Percentiles rank a stretch among this genome's conserved stretches.
phyloP scores from a whole-genome alignment of 2,113 vertebrate species.

The Serinus canaria region DNA sequence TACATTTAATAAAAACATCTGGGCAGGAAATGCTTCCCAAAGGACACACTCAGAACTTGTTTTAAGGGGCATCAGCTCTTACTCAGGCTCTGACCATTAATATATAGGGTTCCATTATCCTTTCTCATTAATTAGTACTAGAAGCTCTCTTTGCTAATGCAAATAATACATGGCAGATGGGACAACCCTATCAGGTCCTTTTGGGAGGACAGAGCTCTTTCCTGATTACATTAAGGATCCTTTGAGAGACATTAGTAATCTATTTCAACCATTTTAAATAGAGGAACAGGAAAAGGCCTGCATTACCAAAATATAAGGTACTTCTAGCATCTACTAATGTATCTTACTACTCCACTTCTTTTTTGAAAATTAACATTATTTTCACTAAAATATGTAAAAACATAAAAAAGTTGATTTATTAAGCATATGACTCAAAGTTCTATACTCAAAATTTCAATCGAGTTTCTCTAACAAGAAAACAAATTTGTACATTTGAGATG shows the following conservation, averaged over 20 bases:
- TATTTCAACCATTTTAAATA: conserved; percentile 12
- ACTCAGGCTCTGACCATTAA: conserved; percentile 12
- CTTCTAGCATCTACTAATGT: neutral
- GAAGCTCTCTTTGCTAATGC: conserved; percentile 27
- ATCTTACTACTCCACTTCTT: neutral
- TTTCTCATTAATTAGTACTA: conserved; percentile 13
- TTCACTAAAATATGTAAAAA: neutral
- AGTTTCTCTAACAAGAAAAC: neutral
- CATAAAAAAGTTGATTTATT: no score
- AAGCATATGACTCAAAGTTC: neutral
- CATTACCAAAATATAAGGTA: neutral
- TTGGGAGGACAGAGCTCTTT: conserved; percentile 4
- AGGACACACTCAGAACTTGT: neutral
- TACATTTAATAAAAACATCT: neutral
- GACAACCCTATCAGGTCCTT: neutral
- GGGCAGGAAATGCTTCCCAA: conserved; percentile 10
- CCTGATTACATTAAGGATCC: conserved; percentile 49
- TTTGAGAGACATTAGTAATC: conserved; percentile 19
- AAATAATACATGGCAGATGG: conserved; percentile 5
- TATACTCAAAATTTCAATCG: conserved; percentile 11
- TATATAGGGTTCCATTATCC: conserved; percentile 16
- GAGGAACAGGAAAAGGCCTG: neutral
- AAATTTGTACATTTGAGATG: neutral
- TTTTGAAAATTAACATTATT: neutral
- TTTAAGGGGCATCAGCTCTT: neutral